Evolutionary conservation across 2,888 invertebrate genomes (phyloP), one percentile per base, ranked within the genome.

Genomic region (Thereva nobilitata): DNA sequence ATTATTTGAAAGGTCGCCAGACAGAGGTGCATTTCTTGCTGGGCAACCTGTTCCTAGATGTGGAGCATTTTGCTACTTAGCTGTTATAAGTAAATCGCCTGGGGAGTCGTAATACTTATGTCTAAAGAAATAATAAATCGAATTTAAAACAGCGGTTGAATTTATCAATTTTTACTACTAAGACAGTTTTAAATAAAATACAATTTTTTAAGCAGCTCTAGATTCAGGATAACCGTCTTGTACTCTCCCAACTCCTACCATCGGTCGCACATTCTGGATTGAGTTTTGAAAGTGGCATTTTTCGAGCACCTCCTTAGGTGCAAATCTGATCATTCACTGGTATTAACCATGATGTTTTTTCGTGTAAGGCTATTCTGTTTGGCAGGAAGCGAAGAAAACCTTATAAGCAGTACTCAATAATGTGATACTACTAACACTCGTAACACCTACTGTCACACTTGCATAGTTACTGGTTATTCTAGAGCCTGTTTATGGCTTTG

Each of bases 51-150:
- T 85, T 4, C 85, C 85, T 1, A 78, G 84, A 70, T 84, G 84
- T 73, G 85, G 85, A 1, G 85, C 84, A 1, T 86, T 86, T 75
- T 85, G 85, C 74, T 85, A 85, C 73, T 76, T 85, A 55, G 84
- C 85, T 4, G 84, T 85, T 37, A 81, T 85, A 4, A 80, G 76
- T 68, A 74, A 72, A 67, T 70, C 73, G 12, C 68, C 72, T 5
- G 47, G 66, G 1, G 53, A 44, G 10, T 12, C 4, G 6, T 61
- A 7, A 56, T 40, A 54, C 40, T 40, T 7, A 40, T 54, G 45
- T 45, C 12, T n/a, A n/a, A 8, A 53, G 8, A 53, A 4, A 12
- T 7, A 35, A 53, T 53, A 34, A 53, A 6, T 42, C 9, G 4
- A 42, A 42, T 8, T 42, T 8, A 42, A 8, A 42, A 42, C 8